Evolutionary conservation across 2,113 vertebrate genomes (phyloP), one percentile per base, ranked within the genome.

Genomic region (Halcyon malimbica): DNA sequence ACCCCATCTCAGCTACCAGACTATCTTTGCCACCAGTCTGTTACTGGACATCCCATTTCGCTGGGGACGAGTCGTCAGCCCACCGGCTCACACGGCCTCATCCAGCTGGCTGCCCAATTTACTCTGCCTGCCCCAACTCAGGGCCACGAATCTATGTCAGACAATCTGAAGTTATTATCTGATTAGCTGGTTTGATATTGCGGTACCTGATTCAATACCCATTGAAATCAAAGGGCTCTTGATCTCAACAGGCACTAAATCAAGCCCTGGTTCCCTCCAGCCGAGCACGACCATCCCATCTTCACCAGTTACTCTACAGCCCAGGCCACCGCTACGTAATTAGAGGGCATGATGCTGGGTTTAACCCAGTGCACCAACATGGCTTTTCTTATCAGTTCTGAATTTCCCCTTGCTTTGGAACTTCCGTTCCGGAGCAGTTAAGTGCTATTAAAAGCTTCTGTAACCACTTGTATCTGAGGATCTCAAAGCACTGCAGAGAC

Each of bases 161-260:
- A 53, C 29, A 0, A 91, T 90, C 92, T 77, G 93, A 42, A 90
- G 89, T 95, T 91, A 73, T 95, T 91, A 95, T 90, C 94, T 95
- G 94, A 97, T 97, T 91, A 94, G 87, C 67, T 87, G 53, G 13
- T 93, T 84, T 97, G 94, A 96, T 94, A 89, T 82, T 44, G 83
- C 77, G 54, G 94, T 71, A 64, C 73, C 92, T 93, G 94, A 86
- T 94, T 94, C 96, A 96, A 91, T 94, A 48, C 86, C 86, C 77
- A 53, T 81, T 54, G 92, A 95, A 96, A 96, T 96, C 96, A 97
- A 97, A 96, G 83, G 89, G 23, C 81, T 64, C 89, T 95, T 95
- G 92, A 96, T 94, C 94, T 92, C 96, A 62, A 79, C 89, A 90
- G 95, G 95, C 83, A 73, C 83, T 94, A 71, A 96, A 90, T 89